phyloP scores from a whole-genome alignment of 2,113 vertebrate genomes.

The Illadopsis cleaveri region DNA sequence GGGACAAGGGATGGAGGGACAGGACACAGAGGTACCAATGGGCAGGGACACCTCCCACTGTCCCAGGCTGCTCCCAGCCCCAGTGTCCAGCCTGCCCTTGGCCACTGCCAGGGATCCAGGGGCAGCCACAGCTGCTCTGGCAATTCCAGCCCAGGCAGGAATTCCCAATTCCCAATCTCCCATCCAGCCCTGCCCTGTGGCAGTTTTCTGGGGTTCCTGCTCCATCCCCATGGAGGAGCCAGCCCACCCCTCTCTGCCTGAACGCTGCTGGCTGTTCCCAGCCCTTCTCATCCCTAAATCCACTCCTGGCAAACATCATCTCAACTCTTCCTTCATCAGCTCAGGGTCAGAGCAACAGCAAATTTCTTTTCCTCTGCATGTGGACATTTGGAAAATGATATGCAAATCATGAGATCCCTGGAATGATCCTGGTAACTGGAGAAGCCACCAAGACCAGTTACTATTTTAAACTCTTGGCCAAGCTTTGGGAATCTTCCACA shows the following conservation, averaged over 20 bases:
- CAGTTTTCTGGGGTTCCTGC: neutral
- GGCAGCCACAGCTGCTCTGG: neutral
- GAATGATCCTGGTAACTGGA: neutral
- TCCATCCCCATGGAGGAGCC: rapidly evolving
- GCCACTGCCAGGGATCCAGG: neutral
- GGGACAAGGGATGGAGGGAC: rapidly evolving
- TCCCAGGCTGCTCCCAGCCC: neutral
- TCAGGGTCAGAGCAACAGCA: neutral
- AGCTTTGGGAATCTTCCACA: neutral
- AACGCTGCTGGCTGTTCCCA: rapidly evolving
- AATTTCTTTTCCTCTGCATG: neutral
- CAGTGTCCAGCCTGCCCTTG: neutral
- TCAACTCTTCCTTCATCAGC: neutral
- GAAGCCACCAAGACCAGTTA: neutral
- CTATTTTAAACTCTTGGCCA: constrained; percentile 22
- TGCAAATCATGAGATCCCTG: neutral
- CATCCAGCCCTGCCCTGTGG: rapidly evolving
- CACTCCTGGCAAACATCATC: neutral
- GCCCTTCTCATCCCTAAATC: neutral
- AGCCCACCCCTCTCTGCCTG: neutral
- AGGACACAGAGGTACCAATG: neutral
- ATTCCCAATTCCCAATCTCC: neutral
- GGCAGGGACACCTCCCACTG: neutral
- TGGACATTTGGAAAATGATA: neutral
- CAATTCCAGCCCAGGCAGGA: rapidly evolving